phyloP scores from a whole-genome alignment of 2,888 invertebrate genomes.

The Acleris emargana region DNA sequence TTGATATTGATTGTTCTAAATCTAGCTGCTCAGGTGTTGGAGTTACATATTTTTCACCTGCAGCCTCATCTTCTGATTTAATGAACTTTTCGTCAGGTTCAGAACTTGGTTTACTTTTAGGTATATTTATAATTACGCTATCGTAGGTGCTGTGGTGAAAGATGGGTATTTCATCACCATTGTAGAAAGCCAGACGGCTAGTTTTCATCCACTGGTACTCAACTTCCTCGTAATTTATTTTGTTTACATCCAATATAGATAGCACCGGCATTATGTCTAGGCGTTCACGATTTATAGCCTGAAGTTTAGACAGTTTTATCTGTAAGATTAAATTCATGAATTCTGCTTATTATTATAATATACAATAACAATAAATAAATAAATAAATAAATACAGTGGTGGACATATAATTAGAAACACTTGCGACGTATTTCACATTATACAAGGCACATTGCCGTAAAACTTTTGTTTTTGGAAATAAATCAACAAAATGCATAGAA shows the following conservation, averaged over 20 bases:
- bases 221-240: slow-evolving; percentile 55
- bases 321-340: slow-evolving; percentile 45
- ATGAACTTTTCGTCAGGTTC: slow-evolving; percentile 40
- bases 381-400: too few species aligned
- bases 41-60: slow-evolving; percentile 30
- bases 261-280: slow-evolving; percentile 56
- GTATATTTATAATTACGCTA: slow-evolving; percentile 50
- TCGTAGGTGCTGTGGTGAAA: slow-evolving; percentile 57
- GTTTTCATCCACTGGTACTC: slow-evolving; percentile 62
- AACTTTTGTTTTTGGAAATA: too few species aligned
- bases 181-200: slow-evolving; percentile 48
- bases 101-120: slow-evolving; percentile 30
- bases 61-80: slow-evolving; percentile 38
- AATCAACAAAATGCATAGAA: too few species aligned
- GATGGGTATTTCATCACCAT: slow-evolving; percentile 50
- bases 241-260: slow-evolving; percentile 54
- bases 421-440: too few species aligned
- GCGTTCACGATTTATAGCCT: slow-evolving; percentile 51
- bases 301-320: slow-evolving; percentile 59
- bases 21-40: slow-evolving; percentile 7
- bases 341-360: not conserved
- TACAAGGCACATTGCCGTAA: too few species aligned
- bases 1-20: slow-evolving; percentile 33
- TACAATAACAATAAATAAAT: too few species aligned
- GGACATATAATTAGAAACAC: too few species aligned